Conservation (phyloP, 2,888 invertebrate genomes). For the Plebejus argus region DNA sequence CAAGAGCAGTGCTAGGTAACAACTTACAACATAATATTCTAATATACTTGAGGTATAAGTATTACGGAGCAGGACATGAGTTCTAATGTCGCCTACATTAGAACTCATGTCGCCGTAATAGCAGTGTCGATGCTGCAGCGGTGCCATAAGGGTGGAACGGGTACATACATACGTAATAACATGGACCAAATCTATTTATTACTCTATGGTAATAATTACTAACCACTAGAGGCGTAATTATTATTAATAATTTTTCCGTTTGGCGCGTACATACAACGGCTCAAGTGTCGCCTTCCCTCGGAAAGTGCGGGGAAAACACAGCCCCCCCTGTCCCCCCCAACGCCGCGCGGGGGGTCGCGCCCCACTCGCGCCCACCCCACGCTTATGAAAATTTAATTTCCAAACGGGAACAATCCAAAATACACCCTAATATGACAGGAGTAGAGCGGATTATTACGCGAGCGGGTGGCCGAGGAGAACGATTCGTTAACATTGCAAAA, state of each 20-base stretch:
- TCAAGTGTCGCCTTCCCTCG: conserved; percentile 62
- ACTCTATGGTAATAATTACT: conserved; percentile 50
- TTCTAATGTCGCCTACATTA: neutral
- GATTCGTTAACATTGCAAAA: conserved; percentile 50
- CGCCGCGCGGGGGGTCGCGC: conserved; percentile 46
- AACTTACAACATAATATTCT: neutral
- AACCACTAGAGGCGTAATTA: conserved; percentile 56
- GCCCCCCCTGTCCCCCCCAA: conserved; percentile 45
- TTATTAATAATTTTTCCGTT: conserved; percentile 70
- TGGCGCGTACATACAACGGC: conserved; percentile 60
- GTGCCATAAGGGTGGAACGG: neutral
- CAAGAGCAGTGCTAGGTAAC: neutral
- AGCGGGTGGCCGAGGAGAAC: conserved; percentile 57
- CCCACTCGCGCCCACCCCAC: conserved; percentile 50
- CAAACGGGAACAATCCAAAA: conserved; percentile 65
- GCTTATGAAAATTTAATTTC: conserved; percentile 80
- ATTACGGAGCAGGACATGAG: neutral
- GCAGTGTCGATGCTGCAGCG: neutral
- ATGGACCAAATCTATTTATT: no score
- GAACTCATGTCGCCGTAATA: neutral
- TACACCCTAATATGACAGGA: conserved; percentile 63
- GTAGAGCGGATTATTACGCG: conserved; percentile 68
- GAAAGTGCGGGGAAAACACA: conserved; percentile 68
- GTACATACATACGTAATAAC: conserved; percentile 39
- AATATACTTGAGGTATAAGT: neutral